Evolutionary conservation across 1,140 invertebrate species (phyloP).

Genomic region (Alviniconcha marisindica): DNA sequence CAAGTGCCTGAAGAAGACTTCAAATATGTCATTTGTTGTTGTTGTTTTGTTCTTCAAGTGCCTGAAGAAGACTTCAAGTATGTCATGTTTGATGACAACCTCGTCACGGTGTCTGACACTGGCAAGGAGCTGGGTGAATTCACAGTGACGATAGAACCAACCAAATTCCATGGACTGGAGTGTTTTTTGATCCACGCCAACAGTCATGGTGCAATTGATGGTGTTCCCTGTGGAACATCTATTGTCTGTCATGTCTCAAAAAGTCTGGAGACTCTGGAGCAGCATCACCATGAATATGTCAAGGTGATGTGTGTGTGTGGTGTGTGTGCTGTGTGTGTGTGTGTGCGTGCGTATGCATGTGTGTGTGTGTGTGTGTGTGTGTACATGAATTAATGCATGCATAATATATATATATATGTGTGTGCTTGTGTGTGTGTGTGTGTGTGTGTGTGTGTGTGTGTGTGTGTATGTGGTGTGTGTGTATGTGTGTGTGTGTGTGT

Average conservation of each 20-base stretch:
- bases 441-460: too few species aligned
- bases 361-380: conserved; percentile 12
- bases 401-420: too few species aligned
- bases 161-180: conserved; percentile 64
- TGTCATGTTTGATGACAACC: conserved; percentile 72
- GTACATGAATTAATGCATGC: too few species aligned
- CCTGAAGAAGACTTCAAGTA: conserved; percentile 72
- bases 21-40: conserved; percentile 72
- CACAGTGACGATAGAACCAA: conserved; percentile 68
- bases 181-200: conserved; percentile 75
- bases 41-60: conserved; percentile 56
- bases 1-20: conserved; percentile 70
- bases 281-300: conserved; percentile 76
- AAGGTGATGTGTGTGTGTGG: too few species aligned
- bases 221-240: conserved; percentile 75
- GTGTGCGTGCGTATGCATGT: too few species aligned
- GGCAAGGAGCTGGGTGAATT: conserved; percentile 75
- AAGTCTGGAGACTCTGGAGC: conserved; percentile 74
- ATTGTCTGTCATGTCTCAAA: conserved; percentile 73
- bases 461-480: too few species aligned
- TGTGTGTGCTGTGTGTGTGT: too few species aligned
- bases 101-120: conserved; percentile 73
- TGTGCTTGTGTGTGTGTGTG: too few species aligned
- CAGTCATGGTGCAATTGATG: conserved; percentile 75
- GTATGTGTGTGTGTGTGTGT: too few species aligned